Base-by-base conservation (phyloP, 2,113 vertebrate genomes). In the Ellobius talpinus region DNA sequence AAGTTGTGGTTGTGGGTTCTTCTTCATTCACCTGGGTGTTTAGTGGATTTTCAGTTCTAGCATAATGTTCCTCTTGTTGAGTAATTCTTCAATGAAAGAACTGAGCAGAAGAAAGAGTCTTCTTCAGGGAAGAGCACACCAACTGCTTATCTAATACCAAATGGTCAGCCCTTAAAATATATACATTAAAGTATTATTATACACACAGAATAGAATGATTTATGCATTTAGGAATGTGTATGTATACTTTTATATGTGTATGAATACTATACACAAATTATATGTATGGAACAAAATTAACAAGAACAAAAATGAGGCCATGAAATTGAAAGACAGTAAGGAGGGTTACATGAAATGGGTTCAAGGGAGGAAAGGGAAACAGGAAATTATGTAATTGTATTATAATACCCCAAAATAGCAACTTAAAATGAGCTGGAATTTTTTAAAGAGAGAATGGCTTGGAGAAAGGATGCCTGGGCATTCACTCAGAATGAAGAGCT, bases 391-490 rank as follows among this genome's bases (percentile, higher is more conserved):
- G 82, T 31, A 65, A 66, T 66, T 45, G 26, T n/a, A 58, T 42
- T 42, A 61, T 39, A 61, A 61, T 39, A 13, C 26, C 33, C 78
- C 4, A 39, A 10, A 66, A 66, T 66, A 66, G 31, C 26, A 1
- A 86, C 24, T 47, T 50, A 21, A 78, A 70, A 39, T 55, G 31
- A 92, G 33, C 13, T 95, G 63, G 29, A 39, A 42, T 72, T 81
- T 24, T 45, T 7, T 52, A 14, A 12, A 23, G 16, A 33, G 52
- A 85, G 39, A n/a, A 21, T 52, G 33, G 65, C 1, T 9, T 21
- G 24, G 58, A 39, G 52, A 39, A 0, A 13, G 55, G 9, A 13
- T 10, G 0, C 5, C 31, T 10, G 65, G 2, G 5, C 9, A 6
- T 36, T 63, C 42, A 5, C 21, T 2, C 5, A 0, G 29, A 39